Percentiles rank a stretch among this genome's conserved stretches.
Evolutionary conservation across 2,797 vertebrate genomes (phyloP).

Genomic region (Sebastes nivosus): DNA sequence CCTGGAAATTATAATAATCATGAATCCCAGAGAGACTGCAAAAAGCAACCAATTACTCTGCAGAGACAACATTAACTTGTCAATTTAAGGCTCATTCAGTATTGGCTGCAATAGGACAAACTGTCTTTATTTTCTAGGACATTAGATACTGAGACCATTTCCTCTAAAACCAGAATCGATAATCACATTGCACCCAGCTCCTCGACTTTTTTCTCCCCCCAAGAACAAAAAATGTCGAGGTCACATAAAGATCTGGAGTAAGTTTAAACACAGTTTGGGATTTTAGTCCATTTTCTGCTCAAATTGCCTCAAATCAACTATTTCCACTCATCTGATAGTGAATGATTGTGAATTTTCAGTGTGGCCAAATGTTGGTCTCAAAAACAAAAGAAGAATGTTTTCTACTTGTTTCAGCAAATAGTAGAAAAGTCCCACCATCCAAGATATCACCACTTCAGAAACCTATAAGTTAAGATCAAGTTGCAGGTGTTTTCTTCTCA

Average conservation of each 20-base stretch:
- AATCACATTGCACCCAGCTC: not conserved
- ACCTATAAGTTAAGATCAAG: not conserved
- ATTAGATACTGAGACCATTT: not conserved
- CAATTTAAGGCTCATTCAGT: not conserved
- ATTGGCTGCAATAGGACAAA: not conserved
- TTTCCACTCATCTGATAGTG: not conserved
- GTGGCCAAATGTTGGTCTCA: not conserved
- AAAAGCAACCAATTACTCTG: not conserved
- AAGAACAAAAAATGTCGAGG: not conserved
- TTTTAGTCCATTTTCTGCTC: not conserved
- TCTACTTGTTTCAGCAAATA: not conserved
- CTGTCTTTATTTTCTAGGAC: not conserved
- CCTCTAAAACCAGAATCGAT: not conserved
- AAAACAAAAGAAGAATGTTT: not conserved
- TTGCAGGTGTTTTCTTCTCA: not conserved
- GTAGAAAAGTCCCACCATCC: not conserved
- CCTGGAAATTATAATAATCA: not conserved
- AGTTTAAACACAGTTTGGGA: not conserved
- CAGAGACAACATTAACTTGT: not conserved
- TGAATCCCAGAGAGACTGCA: not conserved
- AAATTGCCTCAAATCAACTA: not conserved
- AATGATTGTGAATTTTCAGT: not conserved
- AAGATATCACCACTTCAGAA: not conserved
- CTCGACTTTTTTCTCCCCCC: not conserved
- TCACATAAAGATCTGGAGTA: not conserved